A percentile compares a stretch with the other conserved stretches of the same genome.
Conservation (phyloP, 2,888 invertebrate species). For the Dynastes maya region DNA sequence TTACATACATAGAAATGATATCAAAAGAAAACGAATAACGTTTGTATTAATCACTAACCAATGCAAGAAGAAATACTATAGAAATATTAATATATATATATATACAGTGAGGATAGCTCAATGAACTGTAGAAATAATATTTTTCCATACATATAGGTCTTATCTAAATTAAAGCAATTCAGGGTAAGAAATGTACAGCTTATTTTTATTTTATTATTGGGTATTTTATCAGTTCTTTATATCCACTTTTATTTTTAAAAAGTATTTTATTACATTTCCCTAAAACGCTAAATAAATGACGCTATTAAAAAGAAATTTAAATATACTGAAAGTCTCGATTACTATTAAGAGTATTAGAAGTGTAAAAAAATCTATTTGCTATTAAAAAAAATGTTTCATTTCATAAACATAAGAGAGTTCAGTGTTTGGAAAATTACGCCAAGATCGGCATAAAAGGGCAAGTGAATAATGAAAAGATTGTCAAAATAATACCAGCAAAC, state of each 20-base stretch:
- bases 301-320: background rate
- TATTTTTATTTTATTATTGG: constrained; percentile 22
- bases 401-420: too few relatives aligned
- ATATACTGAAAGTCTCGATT: too few relatives aligned
- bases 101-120: background rate
- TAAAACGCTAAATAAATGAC: background rate
- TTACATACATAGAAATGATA: background rate
- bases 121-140: background rate
- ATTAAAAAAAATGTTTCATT: too few relatives aligned
- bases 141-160: background rate
- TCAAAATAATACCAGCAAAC: too few relatives aligned
- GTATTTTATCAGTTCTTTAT: constrained; percentile 35
- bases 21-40: background rate
- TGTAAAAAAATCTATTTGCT: too few relatives aligned
- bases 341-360: too few relatives aligned
- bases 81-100: background rate
- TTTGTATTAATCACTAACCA: constrained; percentile 9
- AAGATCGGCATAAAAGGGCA: too few relatives aligned
- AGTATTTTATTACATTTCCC: constrained; percentile 12
- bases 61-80: constrained; percentile 2
- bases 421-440: too few relatives aligned
- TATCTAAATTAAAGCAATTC: constrained; percentile 11
- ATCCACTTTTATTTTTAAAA: background rate
- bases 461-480: too few relatives aligned
- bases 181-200: constrained; percentile 24